Percentiles rank a stretch among this genome's conserved stretches.
Conservation (phyloP, 2,888 invertebrate species). For the Plusia festucae region DNA sequence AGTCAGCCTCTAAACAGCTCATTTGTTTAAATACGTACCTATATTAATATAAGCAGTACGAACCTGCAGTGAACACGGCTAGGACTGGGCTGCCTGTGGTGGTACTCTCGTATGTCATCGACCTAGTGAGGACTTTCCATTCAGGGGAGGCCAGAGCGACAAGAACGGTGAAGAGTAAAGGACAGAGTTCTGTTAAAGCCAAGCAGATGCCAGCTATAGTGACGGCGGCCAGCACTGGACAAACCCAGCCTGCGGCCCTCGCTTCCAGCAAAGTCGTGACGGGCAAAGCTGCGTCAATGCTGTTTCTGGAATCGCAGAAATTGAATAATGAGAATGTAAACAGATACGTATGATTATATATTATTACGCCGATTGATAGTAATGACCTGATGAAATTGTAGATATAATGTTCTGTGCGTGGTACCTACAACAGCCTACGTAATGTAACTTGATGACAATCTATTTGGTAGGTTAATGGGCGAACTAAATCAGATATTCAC, state of each 20-base stretch:
- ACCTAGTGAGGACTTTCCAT: slow-evolving; percentile 90
- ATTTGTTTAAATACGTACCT: slow-evolving; percentile 12
- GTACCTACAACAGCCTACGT: slow-evolving; percentile 20
- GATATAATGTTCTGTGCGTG: slow-evolving; percentile 21
- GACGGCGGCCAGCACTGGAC: slow-evolving; percentile 89
- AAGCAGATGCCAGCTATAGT: slow-evolving; percentile 90
- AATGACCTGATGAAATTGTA: slow-evolving; percentile 30
- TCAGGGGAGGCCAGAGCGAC: slow-evolving; percentile 90
- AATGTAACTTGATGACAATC: slow-evolving; percentile 22
- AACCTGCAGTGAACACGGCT: slow-evolving; percentile 91
- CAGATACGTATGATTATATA: slow-evolving; percentile 30
- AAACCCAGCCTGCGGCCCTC: slow-evolving; percentile 90
- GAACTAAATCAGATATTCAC: slow-evolving; percentile 35
- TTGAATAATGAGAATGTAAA: slow-evolving; percentile 25
- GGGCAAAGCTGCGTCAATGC: slow-evolving; percentile 89
- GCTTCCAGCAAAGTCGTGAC: slow-evolving; percentile 90
- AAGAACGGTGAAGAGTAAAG: slow-evolving; percentile 87
- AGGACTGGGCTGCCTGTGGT: slow-evolving; percentile 90
- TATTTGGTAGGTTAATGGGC: slow-evolving; percentile 20
- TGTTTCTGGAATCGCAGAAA: slow-evolving; percentile 78
- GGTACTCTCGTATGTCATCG: slow-evolving; percentile 89
- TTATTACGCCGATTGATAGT: slow-evolving; percentile 28
- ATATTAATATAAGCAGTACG: slow-evolving; percentile 39
- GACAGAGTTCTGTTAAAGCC: slow-evolving; percentile 90
- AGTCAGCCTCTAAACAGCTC: slow-evolving; percentile 7